phyloP scores from a whole-genome alignment of 2,888 invertebrate species.

The Synanthedon vespiformis region DNA sequence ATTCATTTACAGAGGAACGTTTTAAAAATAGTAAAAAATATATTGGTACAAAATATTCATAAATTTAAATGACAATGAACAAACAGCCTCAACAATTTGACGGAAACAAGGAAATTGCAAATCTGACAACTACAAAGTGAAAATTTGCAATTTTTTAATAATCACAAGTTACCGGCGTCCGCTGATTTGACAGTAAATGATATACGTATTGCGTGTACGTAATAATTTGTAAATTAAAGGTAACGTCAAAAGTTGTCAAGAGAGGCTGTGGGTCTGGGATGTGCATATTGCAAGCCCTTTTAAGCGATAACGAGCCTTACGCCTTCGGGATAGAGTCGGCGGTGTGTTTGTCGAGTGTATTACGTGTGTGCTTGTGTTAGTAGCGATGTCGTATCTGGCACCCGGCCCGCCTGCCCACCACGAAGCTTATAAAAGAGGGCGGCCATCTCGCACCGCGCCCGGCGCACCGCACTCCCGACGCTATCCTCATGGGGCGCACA shows the following conservation, averaged over 20 bases:
- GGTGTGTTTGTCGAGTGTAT: constrained; percentile 5
- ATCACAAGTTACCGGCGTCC: background rate
- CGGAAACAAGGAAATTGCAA: too few relatives aligned
- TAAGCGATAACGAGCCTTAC: too few relatives aligned
- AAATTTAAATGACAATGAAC: too few relatives aligned
- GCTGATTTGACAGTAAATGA: constrained; percentile 16
- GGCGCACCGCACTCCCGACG: constrained; percentile 56
- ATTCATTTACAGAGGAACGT: too few relatives aligned
- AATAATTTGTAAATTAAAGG: constrained; percentile 41
- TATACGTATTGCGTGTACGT: constrained; percentile 22
- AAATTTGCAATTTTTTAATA: background rate
- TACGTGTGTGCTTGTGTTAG: constrained; percentile 13
- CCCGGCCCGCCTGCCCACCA: constrained; percentile 43
- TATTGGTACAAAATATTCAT: too few relatives aligned
- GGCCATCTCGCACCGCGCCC: constrained; percentile 53
- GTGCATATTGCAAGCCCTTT: constrained; percentile 6
- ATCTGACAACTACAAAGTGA: too few relatives aligned
- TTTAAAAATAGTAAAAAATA: too few relatives aligned
- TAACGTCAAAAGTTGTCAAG: constrained; percentile 19
- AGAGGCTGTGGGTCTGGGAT: background rate
- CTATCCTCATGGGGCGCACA: constrained; percentile 68
- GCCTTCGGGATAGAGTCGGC: background rate
- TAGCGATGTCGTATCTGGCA: constrained; percentile 37
- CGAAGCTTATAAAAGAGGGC: constrained; percentile 67
- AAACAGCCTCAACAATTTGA: too few relatives aligned